Percentiles rank a stretch among this genome's conserved stretches.
phyloP scores from a whole-genome alignment of 2,888 invertebrate genomes.

The Torymus auratus region DNA sequence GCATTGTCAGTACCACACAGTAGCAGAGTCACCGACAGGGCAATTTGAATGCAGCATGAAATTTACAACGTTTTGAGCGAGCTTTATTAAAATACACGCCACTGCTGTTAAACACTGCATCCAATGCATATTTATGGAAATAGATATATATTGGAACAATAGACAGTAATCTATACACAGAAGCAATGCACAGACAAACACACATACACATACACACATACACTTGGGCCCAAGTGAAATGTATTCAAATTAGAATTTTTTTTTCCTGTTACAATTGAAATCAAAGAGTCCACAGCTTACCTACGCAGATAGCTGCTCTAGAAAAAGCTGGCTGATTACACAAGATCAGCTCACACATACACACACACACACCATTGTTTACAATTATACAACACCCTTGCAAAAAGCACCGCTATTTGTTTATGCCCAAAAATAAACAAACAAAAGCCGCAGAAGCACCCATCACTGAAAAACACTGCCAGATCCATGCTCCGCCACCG shows the following conservation, averaged over 20 bases:
- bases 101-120: constrained; percentile 31
- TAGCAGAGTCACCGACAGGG: constrained; percentile 16
- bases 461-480: background rate
- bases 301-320: too few relatives aligned
- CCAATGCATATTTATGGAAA: constrained; percentile 52
- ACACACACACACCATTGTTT: background rate
- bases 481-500: too few relatives aligned
- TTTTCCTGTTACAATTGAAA: constrained; percentile 31
- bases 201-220: background rate
- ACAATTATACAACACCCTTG: too few relatives aligned
- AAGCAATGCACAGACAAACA: constrained; percentile 30
- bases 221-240: background rate
- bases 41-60: constrained; percentile 45
- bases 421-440: constrained; percentile 14
- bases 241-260: background rate
- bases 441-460: background rate
- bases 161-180: constrained; percentile 33
- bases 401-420: background rate
- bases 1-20: constrained; percentile 36
- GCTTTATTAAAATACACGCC: constrained; percentile 46
- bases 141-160: constrained; percentile 51
- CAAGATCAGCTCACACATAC: background rate
- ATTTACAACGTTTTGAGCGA: constrained; percentile 26
- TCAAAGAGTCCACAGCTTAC: background rate
- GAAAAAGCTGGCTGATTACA: too few relatives aligned